Evolutionary conservation across 2,888 invertebrate species (phyloP).

Genomic region (Cephus pulcher): DNA sequence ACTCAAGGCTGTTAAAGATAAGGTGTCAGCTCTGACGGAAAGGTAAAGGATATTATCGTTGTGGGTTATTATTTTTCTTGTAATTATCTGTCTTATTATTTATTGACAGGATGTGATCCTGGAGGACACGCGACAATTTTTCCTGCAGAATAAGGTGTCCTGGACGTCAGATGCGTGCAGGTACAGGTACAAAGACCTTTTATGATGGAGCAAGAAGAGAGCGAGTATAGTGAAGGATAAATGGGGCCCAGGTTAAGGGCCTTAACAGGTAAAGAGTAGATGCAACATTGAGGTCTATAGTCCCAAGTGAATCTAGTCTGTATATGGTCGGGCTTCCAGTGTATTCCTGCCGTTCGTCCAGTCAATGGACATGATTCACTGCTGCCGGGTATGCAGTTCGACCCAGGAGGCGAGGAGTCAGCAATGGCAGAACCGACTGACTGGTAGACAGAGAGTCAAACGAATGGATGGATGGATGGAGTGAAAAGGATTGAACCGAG

Average conservation of each 20-base stretch:
- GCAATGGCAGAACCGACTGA: neutral
- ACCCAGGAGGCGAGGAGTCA: neutral
- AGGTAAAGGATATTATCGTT: neutral
- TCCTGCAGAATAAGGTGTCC: neutral
- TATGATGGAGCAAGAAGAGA: neutral
- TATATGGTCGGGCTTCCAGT: conserved; percentile 56
- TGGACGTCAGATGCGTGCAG: neutral
- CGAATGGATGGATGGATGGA: conserved; percentile 5
- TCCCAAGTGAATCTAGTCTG: conserved; percentile 59
- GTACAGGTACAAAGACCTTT: neutral
- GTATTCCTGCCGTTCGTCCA: conserved; percentile 48
- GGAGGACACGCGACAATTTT: neutral
- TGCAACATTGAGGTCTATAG: neutral
- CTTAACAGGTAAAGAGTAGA: conserved; percentile 1
- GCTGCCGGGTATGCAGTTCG: conserved; percentile 28
- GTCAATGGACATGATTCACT: conserved; percentile 61
- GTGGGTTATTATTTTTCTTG: neutral
- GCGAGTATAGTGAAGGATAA: neutral
- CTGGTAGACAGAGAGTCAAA: neutral
- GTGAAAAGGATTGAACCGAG: neutral
- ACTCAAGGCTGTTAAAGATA: neutral
- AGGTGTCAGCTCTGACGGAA: neutral
- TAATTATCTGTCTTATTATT: neutral
- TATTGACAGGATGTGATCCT: neutral
- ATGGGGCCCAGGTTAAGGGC: neutral